phyloP scores from a whole-genome alignment of 2,888 invertebrate genomes.

The Aspidapion aeneum region DNA sequence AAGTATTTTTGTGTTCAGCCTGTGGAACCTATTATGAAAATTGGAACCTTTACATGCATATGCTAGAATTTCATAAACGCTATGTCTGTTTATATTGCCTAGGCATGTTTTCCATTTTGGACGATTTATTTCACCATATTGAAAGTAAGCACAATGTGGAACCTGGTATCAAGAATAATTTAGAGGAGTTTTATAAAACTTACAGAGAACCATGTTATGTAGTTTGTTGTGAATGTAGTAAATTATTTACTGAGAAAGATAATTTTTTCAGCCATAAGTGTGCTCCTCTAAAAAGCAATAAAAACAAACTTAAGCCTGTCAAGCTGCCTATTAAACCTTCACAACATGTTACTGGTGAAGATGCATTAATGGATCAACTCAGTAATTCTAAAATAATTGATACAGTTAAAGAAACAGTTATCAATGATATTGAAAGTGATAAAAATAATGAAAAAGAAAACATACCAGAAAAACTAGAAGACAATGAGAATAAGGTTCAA shows the following conservation, averaged over 20 bases:
- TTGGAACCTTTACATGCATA: conserved; percentile 82
- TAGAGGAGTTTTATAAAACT: conserved; percentile 63
- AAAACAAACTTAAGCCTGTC: conserved; percentile 24
- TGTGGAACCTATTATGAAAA: conserved; percentile 83
- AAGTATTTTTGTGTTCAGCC: conserved; percentile 74
- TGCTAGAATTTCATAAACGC: conserved; percentile 77
- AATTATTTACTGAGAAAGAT: conserved; percentile 71
- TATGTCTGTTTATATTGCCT: conserved; percentile 82
- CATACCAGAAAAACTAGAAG: conserved; percentile 8
- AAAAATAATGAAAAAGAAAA: conserved; percentile 10
- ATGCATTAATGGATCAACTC: conserved; percentile 18
- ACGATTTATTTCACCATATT: conserved; percentile 74
- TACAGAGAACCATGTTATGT: conserved; percentile 69
- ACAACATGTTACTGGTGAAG: conserved; percentile 42
- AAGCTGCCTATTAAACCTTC: conserved; percentile 36
- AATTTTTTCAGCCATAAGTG: conserved; percentile 75
- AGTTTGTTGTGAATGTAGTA: conserved; percentile 78
- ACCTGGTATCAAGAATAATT: conserved; percentile 63
- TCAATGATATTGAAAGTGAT: conserved; percentile 19
- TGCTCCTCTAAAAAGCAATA: conserved; percentile 30
- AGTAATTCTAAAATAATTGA: conserved; percentile 11
- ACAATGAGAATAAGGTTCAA: background rate
- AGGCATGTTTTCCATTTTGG: conserved; percentile 77
- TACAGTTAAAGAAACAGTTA: conserved; percentile 14
- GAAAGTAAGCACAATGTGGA: conserved; percentile 74